Conservation (phyloP, 2,797 vertebrate genomes). For the Poeciliopsis presidionis region DNA sequence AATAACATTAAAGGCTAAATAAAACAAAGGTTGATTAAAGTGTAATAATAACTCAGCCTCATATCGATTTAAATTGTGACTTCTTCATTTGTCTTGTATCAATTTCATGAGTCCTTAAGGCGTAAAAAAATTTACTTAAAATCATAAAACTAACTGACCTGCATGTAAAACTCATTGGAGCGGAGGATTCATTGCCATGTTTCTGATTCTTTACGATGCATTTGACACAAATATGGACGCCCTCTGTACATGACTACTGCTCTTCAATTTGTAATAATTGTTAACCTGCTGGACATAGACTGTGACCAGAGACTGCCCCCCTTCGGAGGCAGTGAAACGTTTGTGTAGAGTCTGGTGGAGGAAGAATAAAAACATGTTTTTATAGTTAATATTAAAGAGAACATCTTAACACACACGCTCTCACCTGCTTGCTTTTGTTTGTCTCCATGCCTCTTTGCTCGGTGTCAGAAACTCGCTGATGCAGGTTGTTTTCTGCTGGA, state of each 20-base stretch:
- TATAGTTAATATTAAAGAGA: slow-evolving; percentile 62
- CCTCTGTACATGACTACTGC: slow-evolving; percentile 30
- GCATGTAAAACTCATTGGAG: slow-evolving; percentile 24
- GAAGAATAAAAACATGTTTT: slow-evolving; percentile 43
- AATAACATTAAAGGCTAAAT: slow-evolving; percentile 42
- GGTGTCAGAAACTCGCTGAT: slow-evolving; percentile 4
- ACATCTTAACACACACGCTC: slow-evolving; percentile 22
- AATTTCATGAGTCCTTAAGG: slow-evolving; percentile 16
- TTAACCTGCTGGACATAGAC: slow-evolving; percentile 40
- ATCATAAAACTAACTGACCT: slow-evolving; percentile 36
- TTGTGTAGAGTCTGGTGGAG: slow-evolving; percentile 56
- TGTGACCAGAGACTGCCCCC: slow-evolving; percentile 37
- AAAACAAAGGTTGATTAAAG: background rate
- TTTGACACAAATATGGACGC: slow-evolving; percentile 22
- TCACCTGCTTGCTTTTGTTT: slow-evolving; percentile 21
- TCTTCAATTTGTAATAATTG: slow-evolving; percentile 28
- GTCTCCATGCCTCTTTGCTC: slow-evolving; percentile 14
- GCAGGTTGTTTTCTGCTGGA: slow-evolving; percentile 11
- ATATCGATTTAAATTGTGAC: slow-evolving; percentile 11
- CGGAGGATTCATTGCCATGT: background rate
- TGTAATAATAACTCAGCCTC: background rate
- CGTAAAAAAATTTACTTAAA: slow-evolving; percentile 18
- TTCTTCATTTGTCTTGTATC: slow-evolving; percentile 6
- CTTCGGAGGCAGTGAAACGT: slow-evolving; percentile 40
- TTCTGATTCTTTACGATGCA: slow-evolving; percentile 1